Base-by-base conservation (phyloP, 1,140 invertebrate genomes). In the Frieseomelitta varia region DNA sequence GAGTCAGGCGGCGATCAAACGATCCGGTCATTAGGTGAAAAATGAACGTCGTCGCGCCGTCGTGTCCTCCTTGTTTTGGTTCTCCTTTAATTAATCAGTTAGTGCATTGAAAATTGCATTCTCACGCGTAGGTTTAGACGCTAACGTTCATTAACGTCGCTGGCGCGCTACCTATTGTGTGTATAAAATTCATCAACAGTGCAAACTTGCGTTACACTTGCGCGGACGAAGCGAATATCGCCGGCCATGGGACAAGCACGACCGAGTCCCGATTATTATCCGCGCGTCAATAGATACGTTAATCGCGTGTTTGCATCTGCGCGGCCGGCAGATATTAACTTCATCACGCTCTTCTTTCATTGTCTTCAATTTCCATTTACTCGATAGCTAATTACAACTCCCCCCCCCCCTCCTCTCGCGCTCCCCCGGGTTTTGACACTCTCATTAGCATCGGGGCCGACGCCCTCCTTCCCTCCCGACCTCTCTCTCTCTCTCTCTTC, bases 381-480 rank as follows among this genome's bases (percentile, higher is more conserved):
- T 65, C 85, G 79, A 84, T 88, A 79, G 74, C 78, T 88, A 88
- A 86, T 89, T 89, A 85, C 53, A 83, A 85, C 75, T 81, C 74
- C 34, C 65, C 74, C 34, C 51, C 34, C 74, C 34, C 65, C 74
- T 27, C 51, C 34, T 34, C 65, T 67, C 17, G 68, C 24, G 55
- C 55, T 56, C 55, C 34, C 69, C 8, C 19, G 58, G 68, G 65
- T 86, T 86, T 89, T 89, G 88, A 89, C 84, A 84, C 83, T 89
- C 84, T 88, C 82, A 89, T 89, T 88, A 89, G 73, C 77, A 80
- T 79, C 81, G 39, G 58, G 47, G 21, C 27, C 27, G 53, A n/a
- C 75, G 58, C 30, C 72, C 53, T 56, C 34, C 63, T 21, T 1
- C 39, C 53, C 53, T 15, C 15, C 15, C 53, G 15, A 14, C 1